These are phyloP conservation scores for Lottia gigantea DNA, from an alignment of 2,888 invertebrate genomes.

Conservation along the genomic window DNA sequence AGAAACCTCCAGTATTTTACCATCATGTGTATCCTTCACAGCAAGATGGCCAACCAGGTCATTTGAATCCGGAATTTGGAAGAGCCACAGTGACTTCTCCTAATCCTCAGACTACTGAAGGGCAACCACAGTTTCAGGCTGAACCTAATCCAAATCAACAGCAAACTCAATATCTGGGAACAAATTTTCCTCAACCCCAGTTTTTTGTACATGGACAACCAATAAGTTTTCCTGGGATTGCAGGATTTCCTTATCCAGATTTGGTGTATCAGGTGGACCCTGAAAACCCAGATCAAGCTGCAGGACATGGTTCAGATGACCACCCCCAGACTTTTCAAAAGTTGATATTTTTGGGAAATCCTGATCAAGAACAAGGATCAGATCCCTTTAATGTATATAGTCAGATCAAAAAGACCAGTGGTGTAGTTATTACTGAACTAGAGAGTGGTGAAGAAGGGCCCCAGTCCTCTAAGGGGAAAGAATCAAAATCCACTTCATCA, in stretches of 20 bases:
- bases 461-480: not conserved
- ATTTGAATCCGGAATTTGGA: too few species aligned
- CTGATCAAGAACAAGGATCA: not conserved
- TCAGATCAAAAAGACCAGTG: not conserved
- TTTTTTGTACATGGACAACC: not conserved
- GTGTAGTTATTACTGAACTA: not conserved
- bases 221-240: not conserved
- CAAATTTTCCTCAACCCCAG: not conserved
- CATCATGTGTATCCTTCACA: too few species aligned
- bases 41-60: too few species aligned
- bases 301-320: not conserved
- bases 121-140: too few species aligned
- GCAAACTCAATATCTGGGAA: not conserved
- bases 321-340: not conserved
- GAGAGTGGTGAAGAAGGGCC: not conserved
- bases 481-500: slow-evolving; percentile 1
- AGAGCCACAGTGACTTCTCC: too few species aligned
- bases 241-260: slow-evolving; percentile 2
- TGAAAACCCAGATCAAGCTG: not conserved
- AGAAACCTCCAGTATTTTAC: not conserved
- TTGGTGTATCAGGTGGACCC: not conserved
- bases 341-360: not conserved
- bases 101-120: too few species aligned
- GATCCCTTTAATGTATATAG: not conserved
- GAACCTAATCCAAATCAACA: too few species aligned